Evolutionary conservation across 2,888 invertebrate species (phyloP).

Genomic region (Gymnocheta viridis): DNA sequence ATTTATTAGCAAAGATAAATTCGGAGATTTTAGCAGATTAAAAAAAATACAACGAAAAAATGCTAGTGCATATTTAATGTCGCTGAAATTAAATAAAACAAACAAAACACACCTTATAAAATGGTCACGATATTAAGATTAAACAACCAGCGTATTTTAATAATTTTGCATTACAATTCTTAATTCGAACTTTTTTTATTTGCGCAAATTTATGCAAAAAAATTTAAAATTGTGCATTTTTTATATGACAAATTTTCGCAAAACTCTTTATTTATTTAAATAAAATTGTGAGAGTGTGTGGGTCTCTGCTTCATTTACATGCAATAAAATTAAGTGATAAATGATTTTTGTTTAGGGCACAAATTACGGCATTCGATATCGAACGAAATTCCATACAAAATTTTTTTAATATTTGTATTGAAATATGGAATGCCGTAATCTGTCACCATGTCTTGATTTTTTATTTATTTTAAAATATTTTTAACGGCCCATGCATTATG

Average conservation of each 20-base stretch:
- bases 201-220: slow-evolving; percentile 35
- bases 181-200: slow-evolving; percentile 23
- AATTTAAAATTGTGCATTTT: slow-evolving; percentile 22
- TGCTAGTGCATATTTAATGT: slow-evolving; percentile 20
- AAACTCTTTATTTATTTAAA: slow-evolving; percentile 14
- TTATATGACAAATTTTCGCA: slow-evolving; percentile 24
- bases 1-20: slow-evolving; percentile 4
- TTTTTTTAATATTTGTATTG: too few species aligned
- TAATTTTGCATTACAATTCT: slow-evolving; percentile 22
- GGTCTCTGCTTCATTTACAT: not conserved
- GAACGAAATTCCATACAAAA: too few species aligned
- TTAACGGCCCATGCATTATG: too few species aligned
- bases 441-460: too few species aligned
- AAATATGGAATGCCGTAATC: too few species aligned
- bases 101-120: slow-evolving; percentile 58
- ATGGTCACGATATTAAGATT: slow-evolving; percentile 42
- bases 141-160: slow-evolving; percentile 24
- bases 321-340: not conserved
- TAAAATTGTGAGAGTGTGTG: not conserved
- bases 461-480: too few species aligned
- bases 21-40: slow-evolving; percentile 24
- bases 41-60: not conserved
- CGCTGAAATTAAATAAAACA: slow-evolving; percentile 3
- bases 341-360: not conserved
- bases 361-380: too few species aligned